Evolutionary conservation across 2,797 vertebrate species (phyloP).

Genomic region (Mastacembelus armatus): DNA sequence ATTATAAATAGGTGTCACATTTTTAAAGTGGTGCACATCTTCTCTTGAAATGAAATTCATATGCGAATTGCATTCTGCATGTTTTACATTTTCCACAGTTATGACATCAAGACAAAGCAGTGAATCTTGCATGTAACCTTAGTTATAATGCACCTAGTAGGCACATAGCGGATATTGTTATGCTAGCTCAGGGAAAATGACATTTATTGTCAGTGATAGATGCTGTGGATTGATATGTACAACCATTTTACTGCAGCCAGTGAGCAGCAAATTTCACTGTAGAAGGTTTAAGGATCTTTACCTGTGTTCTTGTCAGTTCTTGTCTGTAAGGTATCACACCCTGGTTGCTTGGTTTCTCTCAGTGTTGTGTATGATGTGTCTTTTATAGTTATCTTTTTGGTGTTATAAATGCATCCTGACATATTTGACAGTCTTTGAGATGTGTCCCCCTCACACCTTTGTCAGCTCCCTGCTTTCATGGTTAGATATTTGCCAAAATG

Average conservation of each 20-base stretch:
- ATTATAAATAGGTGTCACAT: neutral
- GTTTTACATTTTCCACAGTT: constrained; percentile 54
- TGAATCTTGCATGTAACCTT: constrained; percentile 64
- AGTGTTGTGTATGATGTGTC: constrained; percentile 54
- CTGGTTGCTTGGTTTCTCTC: constrained; percentile 46
- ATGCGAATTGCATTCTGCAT: neutral
- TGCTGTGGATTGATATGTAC: constrained; percentile 60
- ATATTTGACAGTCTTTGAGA: constrained; percentile 45
- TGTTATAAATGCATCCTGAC: constrained; percentile 67
- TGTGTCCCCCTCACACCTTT: constrained; percentile 12
- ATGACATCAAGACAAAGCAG: constrained; percentile 74
- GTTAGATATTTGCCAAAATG: constrained; percentile 57
- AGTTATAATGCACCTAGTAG: constrained; percentile 41
- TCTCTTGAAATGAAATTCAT: constrained; percentile 23
- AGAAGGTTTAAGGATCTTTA: constrained; percentile 16
- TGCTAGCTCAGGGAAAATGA: constrained; percentile 78
- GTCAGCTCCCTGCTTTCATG: constrained; percentile 24
- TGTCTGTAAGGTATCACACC: constrained; percentile 45
- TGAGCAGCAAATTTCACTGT: constrained; percentile 20
- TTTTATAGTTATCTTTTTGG: constrained; percentile 51
- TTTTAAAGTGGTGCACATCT: no score
- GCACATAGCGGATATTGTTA: constrained; percentile 53
- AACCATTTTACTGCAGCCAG: constrained; percentile 14
- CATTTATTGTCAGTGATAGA: constrained; percentile 67
- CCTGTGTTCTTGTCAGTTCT: constrained; percentile 14